Conservation (phyloP, 2,797 vertebrate species). For the Helarctos malayanus region DNA sequence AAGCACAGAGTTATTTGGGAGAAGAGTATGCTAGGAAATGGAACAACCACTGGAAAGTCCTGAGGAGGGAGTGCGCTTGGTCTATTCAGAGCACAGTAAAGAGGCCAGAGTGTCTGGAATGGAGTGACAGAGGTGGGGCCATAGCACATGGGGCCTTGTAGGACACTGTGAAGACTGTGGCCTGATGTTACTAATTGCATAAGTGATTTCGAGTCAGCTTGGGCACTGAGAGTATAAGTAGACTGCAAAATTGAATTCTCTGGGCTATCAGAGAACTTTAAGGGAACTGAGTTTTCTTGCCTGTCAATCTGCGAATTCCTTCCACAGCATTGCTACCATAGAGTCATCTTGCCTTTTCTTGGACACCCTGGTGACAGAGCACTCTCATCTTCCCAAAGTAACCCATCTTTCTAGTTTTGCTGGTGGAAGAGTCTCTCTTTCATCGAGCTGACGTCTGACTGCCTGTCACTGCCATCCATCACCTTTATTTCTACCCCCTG, state of each 20-base stretch:
- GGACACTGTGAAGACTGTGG: neutral
- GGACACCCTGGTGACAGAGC: neutral
- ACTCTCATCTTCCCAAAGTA: neutral
- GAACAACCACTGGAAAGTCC: neutral
- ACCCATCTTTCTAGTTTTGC: neutral
- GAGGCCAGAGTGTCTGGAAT: neutral
- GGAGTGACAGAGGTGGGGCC: neutral
- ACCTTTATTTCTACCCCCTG: neutral
- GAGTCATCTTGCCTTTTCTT: neutral
- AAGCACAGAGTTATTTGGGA: neutral
- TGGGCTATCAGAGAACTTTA: neutral
- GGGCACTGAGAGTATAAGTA: neutral
- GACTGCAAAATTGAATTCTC: neutral
- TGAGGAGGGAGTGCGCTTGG: neutral
- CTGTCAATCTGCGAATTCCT: neutral
- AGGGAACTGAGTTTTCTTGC: neutral
- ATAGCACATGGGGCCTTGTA: rapidly evolving
- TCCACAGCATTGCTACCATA: neutral
- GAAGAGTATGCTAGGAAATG: neutral
- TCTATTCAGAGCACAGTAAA: neutral
- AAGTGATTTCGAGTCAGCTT: neutral
- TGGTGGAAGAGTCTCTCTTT: neutral
- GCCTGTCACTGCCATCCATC: conserved; percentile 41
- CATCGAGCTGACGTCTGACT: neutral
- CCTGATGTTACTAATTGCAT: neutral